Evolutionary conservation across 2,888 invertebrate species (phyloP), one percentile per base, ranked within the genome.

Genomic region (Miltochrista miniata): DNA sequence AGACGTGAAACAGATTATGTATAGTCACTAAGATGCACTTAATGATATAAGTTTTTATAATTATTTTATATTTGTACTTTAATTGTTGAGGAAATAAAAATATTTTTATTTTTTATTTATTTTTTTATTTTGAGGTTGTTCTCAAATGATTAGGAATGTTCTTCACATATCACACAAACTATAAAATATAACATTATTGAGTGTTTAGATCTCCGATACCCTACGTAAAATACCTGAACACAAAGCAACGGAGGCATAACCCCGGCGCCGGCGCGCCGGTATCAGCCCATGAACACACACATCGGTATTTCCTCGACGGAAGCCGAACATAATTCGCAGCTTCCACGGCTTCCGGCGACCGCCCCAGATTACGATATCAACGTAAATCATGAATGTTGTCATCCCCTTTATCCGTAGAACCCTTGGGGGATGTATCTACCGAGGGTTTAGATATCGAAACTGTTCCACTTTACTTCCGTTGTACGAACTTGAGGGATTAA

Each of bases 301-400:
- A 59, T 50, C 47, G 56, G 51, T 59, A 59, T 54, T 63, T 49
- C 54, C 10, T 30, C 43, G 14, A 38, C 53, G 68, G 67, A 68
- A 55, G 43, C 49, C 37, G 43, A 51, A 45, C 69, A 68, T 68
- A 68, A 68, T 68, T 68, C 69, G 69, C 55, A 52, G 64, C 64
- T 64, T 68, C 66, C 68, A 56, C 49, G 34, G 52, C 66, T 62
- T 62, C 68, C 68, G 68, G 55, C 51, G 42, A 50, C 49, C 41
- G 36, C 31, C 51, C 43, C 52, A 64, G 68, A 61, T 68, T 61
- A 66, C 62, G 58, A 68, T n/a, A n/a, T 64, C 69, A 56, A 45
- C 54, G 66, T 68, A 68, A 68, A 68, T 68, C 69, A 68, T 64
- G 64, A 59, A 55, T 61, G 64, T 61, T 64, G 69, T 68, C 68